Evolutionary conservation across 1,140 invertebrate genomes (phyloP).

Genomic region (Tetragnatha versicolor): DNA sequence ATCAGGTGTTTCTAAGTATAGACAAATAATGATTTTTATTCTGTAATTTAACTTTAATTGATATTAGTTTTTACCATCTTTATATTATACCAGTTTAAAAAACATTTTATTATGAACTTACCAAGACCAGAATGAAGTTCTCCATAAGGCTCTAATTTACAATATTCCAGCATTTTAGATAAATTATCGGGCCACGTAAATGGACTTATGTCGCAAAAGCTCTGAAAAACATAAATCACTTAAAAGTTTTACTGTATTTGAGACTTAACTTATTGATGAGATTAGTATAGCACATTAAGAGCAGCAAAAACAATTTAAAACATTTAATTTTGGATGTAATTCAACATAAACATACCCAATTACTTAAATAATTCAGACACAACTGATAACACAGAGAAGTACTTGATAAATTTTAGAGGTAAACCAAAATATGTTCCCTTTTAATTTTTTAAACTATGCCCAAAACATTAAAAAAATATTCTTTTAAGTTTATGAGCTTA

Average conservation of each 20-base stretch:
- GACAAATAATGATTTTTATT: too few species aligned
- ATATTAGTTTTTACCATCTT: neutral
- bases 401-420: too few species aligned
- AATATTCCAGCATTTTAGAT: slow-evolving; percentile 61
- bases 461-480: neutral
- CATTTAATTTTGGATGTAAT: neutral
- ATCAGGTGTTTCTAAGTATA: too few species aligned
- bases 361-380: neutral
- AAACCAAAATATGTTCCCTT: too few species aligned
- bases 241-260: neutral
- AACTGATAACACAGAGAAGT: too few species aligned
- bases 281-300: neutral
- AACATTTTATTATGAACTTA: slow-evolving; percentile 56
- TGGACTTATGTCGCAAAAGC: slow-evolving; percentile 59
- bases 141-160: slow-evolving; percentile 61
- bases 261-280: neutral
- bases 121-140: slow-evolving; percentile 66
- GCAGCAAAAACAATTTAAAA: neutral
- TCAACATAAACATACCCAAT: neutral
- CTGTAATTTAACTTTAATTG: neutral
- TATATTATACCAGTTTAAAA: neutral
- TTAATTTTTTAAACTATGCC: neutral
- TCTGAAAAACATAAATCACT: slow-evolving; percentile 38
- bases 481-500: neutral
- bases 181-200: slow-evolving; percentile 62